A percentile compares a stretch with the other conserved stretches of the same genome.
These are phyloP conservation scores for Eilema depressum DNA, from an alignment of 2,888 invertebrate genomes.

Conservation along the genomic window DNA sequence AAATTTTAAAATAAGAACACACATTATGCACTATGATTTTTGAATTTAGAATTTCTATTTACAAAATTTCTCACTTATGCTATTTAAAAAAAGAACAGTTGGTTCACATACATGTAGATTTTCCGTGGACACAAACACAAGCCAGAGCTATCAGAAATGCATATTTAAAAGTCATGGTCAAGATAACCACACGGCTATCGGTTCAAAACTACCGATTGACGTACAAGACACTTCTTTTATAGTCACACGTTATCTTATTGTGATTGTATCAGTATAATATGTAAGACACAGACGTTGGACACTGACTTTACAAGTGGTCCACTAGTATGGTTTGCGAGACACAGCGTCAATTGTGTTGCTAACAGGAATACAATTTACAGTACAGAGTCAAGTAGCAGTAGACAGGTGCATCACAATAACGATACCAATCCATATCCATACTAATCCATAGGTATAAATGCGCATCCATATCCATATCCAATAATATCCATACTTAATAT, in stretches of 20 bases:
- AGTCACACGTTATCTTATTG: constrained; percentile 64
- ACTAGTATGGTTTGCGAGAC: constrained; percentile 24
- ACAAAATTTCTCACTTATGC: not conserved
- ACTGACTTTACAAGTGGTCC: constrained; percentile 26
- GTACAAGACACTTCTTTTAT: constrained; percentile 71
- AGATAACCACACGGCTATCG: constrained; percentile 66
- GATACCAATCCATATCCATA: too few species aligned
- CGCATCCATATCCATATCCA: too few species aligned
- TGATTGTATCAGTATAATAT: constrained; percentile 40
- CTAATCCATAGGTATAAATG: too few species aligned
- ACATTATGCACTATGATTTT: not conserved
- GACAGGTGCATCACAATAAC: not conserved
- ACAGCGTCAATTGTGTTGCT: constrained; percentile 28
- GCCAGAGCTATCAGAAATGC: constrained; percentile 68
- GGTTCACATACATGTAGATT: constrained; percentile 73
- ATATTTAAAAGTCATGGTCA: constrained; percentile 79
- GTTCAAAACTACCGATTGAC: constrained; percentile 63
- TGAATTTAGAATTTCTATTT: not conserved
- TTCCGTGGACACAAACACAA: constrained; percentile 70
- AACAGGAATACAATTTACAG: constrained; percentile 26
- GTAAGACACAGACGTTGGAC: constrained; percentile 31
- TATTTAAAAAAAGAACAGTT: constrained; percentile 24
- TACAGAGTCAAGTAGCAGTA: not conserved
- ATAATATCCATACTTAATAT: too few species aligned
- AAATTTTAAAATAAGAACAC: constrained; percentile 7